Evolutionary conservation across 2,888 invertebrate genomes (phyloP).

Genomic region (Petrolisthes cinctipes): DNA sequence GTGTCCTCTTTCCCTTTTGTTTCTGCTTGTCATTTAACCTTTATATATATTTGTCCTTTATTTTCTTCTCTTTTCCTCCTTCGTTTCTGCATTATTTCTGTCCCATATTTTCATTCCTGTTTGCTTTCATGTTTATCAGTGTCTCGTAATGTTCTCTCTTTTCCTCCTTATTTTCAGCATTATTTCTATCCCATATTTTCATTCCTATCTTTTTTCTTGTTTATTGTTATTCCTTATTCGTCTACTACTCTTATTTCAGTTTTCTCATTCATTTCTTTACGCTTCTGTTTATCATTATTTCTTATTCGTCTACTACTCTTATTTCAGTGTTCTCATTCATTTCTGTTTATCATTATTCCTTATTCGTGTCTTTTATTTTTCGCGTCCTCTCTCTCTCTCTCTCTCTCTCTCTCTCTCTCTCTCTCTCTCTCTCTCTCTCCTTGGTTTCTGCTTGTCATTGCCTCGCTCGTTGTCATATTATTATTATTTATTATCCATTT

Average conservation of each 20-base stretch:
- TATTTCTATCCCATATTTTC: background rate
- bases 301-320: too few relatives aligned
- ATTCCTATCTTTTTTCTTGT: too few relatives aligned
- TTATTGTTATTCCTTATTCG: too few relatives aligned
- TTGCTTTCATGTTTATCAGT: background rate
- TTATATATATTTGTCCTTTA: constrained; percentile 5
- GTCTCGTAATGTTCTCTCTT: background rate
- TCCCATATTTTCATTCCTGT: background rate
- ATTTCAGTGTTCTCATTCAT: too few relatives aligned
- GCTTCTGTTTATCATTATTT: background rate
- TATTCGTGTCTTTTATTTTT: background rate
- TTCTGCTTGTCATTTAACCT: too few relatives aligned
- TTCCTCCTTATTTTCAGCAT: background rate
- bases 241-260: too few relatives aligned
- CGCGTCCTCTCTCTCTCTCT: too few relatives aligned
- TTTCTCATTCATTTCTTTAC: too few relatives aligned
- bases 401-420: background rate
- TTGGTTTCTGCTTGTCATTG: too few relatives aligned
- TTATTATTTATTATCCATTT: too few relatives aligned
- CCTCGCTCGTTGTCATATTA: too few relatives aligned
- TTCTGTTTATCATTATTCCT: background rate
- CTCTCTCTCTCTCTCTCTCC: background rate
- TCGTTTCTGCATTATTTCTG: background rate
- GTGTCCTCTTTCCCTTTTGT: too few relatives aligned
- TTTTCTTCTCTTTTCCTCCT: background rate